Percentiles rank a stretch among this genome's conserved stretches.
These are phyloP conservation scores for Colletes gigas DNA, from an alignment of 1,140 invertebrate genomes.

Conservation along the genomic window DNA sequence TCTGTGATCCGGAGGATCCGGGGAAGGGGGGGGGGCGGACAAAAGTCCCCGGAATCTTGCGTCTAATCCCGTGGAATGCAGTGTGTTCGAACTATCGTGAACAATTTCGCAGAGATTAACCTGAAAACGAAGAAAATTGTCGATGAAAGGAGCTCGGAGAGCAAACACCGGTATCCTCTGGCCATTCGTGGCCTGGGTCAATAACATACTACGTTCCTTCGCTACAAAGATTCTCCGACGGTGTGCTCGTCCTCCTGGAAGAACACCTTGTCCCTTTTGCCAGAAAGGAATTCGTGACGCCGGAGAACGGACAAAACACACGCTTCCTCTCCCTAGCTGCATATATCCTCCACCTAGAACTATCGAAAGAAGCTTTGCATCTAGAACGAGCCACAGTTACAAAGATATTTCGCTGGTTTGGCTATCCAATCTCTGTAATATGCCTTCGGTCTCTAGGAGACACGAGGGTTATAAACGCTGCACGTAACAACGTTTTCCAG, in stretches of 20 bases:
- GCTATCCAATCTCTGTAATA: too few relatives aligned
- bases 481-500: conserved; percentile 29
- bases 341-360: too few relatives aligned
- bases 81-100: too few relatives aligned
- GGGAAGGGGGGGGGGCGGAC: conserved; percentile 11
- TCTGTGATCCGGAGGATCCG: conserved; percentile 42
- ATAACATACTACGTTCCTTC: neutral
- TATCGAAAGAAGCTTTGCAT: neutral
- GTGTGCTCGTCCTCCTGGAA: neutral
- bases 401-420: neutral
- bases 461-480: conserved; percentile 12
- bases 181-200: neutral
- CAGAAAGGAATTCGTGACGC: neutral
- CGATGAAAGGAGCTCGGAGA: too few relatives aligned
- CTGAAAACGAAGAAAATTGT: too few relatives aligned
- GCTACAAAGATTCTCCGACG: neutral
- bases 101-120: too few relatives aligned
- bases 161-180: too few relatives aligned
- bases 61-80: too few relatives aligned
- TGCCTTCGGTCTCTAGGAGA: neutral
- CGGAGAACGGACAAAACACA: neutral
- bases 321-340: too few relatives aligned
- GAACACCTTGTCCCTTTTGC: neutral
- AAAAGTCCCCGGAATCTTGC: too few relatives aligned
- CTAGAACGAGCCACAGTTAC: neutral